phyloP scores from a whole-genome alignment of 2,888 invertebrate genomes.

The Leptura quadrifasciata region DNA sequence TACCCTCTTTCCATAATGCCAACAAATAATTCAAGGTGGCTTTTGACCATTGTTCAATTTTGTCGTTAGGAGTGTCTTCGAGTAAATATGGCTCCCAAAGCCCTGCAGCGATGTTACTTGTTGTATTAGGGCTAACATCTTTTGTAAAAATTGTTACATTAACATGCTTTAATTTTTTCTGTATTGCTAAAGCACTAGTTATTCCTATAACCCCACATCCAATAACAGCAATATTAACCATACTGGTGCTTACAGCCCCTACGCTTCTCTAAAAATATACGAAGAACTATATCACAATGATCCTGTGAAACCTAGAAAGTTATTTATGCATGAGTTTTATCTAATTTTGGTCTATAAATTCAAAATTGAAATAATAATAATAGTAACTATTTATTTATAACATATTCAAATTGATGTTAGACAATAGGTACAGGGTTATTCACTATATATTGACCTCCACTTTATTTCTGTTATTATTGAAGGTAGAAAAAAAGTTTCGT shows the following conservation, averaged over 20 bases:
- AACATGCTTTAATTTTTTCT: conserved; percentile 75
- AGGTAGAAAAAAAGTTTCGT: no score
- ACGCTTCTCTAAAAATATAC: not conserved
- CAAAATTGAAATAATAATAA: no score
- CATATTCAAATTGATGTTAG: no score
- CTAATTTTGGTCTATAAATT: no score
- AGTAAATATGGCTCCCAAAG: conserved; percentile 84
- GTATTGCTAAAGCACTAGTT: conserved; percentile 81
- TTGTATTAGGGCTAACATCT: conserved; percentile 83
- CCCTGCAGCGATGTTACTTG: conserved; percentile 87
- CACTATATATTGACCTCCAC: no score
- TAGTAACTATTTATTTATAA: no score
- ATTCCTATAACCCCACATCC: conserved; percentile 87
- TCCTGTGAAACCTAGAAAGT: no score
- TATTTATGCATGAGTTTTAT: no score
- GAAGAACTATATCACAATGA: no score
- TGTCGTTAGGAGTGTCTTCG: conserved; percentile 75
- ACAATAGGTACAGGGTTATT: no score
- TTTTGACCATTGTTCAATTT: conserved; percentile 80
- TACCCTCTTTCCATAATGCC: conserved; percentile 78
- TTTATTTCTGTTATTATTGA: no score
- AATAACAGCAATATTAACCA: conserved; percentile 75
- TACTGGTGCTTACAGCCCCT: not conserved
- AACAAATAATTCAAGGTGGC: conserved; percentile 78
- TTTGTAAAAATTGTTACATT: conserved; percentile 81